A percentile compares a stretch with the other conserved stretches of the same genome.
phyloP scores from a whole-genome alignment of 2,113 vertebrate genomes.

The Vireo altiloquus region DNA sequence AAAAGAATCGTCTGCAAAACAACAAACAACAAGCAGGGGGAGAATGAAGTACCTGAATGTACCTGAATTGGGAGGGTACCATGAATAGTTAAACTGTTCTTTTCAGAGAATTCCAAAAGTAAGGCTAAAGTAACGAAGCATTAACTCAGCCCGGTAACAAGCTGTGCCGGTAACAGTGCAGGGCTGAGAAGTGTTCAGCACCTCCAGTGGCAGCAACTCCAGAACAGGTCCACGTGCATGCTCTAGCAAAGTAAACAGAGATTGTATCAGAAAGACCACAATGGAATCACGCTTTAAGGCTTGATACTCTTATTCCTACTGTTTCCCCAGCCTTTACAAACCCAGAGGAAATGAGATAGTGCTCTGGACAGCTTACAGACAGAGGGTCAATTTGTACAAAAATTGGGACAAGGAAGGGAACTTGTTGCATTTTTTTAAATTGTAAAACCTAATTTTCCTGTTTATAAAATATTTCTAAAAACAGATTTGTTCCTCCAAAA shows the following conservation, averaged over 20 bases:
- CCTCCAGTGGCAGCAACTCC: neutral
- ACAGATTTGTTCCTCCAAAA: neutral
- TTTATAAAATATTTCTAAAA: neutral
- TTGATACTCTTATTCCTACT: neutral
- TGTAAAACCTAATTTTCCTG: neutral
- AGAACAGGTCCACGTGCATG: neutral
- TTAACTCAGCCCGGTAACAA: neutral
- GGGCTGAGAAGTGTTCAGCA: neutral
- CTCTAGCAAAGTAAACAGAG: neutral
- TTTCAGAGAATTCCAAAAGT: neutral
- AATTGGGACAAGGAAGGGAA: neutral
- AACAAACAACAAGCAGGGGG: neutral
- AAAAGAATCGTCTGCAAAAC: neutral
- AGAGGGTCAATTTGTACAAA: neutral
- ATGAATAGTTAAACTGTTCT: neutral
- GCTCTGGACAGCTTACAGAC: neutral
- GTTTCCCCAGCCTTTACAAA: neutral
- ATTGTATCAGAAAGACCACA: neutral
- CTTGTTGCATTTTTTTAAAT: neutral
- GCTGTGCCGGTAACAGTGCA: neutral
- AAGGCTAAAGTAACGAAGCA: neutral
- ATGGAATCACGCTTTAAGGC: fast-evolving
- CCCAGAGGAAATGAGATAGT: neutral
- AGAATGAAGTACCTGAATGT: neutral
- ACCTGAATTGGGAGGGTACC: neutral